Conservation (phyloP, 2,797 vertebrate genomes). For the Hylomyscus alleni region DNA sequence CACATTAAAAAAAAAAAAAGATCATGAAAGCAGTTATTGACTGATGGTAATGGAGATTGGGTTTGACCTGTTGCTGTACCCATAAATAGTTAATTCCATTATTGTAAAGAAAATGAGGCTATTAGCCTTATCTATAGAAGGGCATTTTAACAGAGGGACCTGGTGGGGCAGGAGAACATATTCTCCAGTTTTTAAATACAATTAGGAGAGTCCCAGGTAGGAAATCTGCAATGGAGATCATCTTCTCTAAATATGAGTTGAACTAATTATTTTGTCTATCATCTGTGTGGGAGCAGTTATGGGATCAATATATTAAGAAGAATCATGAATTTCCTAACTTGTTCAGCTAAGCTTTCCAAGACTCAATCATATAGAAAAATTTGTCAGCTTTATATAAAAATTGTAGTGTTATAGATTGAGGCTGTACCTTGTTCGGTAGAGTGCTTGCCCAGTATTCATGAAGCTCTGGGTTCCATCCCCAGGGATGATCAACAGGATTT, state of each 20-base stretch:
- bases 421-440: not conserved
- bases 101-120: conserved; percentile 62
- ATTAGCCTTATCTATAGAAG: conserved; percentile 74
- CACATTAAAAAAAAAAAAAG: not conserved
- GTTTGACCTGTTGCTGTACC: conserved; percentile 50
- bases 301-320: conserved; percentile 33
- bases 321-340: conserved; percentile 46
- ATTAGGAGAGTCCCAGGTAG: conserved; percentile 68
- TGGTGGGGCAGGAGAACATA: not conserved
- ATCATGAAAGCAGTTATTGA: not conserved
- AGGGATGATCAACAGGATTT: not conserved
- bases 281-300: not conserved
- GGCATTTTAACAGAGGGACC: conserved; percentile 68
- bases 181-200: conserved; percentile 69
- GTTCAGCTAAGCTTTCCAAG: conserved; percentile 47
- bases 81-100: conserved; percentile 75
- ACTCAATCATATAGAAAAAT: conserved; percentile 48
- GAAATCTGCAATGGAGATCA: conserved; percentile 57
- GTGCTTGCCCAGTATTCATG: too few species aligned
- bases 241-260: conserved; percentile 53
- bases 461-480: not conserved
- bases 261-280: conserved; percentile 53
- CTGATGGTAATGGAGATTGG: conserved; percentile 56
- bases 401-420: not conserved
- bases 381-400: conserved; percentile 71